Conservation (phyloP, 2,113 vertebrate species). For the Istiophorus platypterus region DNA sequence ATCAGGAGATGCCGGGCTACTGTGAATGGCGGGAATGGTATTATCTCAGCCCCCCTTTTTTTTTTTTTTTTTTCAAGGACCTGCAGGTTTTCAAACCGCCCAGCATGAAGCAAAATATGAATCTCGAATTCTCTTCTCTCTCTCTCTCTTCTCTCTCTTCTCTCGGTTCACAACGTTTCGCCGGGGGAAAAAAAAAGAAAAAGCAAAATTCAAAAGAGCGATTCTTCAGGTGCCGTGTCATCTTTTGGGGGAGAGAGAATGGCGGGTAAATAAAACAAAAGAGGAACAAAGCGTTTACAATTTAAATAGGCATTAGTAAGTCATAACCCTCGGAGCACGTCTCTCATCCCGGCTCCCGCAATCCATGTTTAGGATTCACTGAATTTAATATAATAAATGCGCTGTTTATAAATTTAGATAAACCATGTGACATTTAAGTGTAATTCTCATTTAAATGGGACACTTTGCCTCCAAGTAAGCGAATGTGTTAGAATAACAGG, state of each 20-base stretch:
- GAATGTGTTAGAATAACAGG: conserved; percentile 79
- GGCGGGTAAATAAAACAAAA: conserved; percentile 63
- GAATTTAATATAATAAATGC: conserved; percentile 71
- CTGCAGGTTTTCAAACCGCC: conserved; percentile 71
- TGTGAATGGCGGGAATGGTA: conserved; percentile 67
- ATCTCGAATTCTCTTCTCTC: too few relatives aligned
- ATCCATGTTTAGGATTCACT: conserved; percentile 67
- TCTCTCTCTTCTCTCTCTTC: too few relatives aligned
- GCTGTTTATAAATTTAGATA: conserved; percentile 76
- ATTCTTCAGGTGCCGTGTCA: conserved; percentile 76
- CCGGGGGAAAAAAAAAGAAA: too few relatives aligned
- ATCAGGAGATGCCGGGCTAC: conserved; percentile 67
- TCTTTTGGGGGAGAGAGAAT: conserved; percentile 37
- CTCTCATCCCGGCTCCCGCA: conserved; percentile 42
- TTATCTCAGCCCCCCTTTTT: conserved; percentile 75
- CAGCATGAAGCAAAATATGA: too few relatives aligned
- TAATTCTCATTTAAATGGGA: conserved; percentile 80
- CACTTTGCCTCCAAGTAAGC: conserved; percentile 78
- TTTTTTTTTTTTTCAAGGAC: conserved; percentile 73
- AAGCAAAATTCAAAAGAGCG: conserved; percentile 60
- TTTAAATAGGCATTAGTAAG: conserved; percentile 77
- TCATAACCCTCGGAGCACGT: conserved; percentile 73
- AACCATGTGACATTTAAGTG: conserved; percentile 79
- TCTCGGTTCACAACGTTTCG: too few relatives aligned
- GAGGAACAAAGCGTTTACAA: conserved; percentile 69